Base-by-base conservation (phyloP, 2,888 invertebrate genomes). In the Spialia ferax region DNA sequence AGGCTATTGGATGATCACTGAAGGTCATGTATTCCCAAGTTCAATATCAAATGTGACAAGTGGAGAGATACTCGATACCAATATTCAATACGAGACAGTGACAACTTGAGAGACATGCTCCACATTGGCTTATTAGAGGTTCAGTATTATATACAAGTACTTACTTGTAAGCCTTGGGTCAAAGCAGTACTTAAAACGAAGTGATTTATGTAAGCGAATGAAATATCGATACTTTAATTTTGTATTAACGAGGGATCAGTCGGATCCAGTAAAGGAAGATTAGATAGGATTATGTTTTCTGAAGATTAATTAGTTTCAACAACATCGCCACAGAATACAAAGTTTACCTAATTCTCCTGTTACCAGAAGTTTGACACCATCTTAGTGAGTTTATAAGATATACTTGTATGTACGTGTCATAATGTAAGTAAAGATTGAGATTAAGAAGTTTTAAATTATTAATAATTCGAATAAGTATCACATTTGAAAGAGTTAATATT, bases 201-300 rank as follows among this genome's bases (percentile, higher is more conserved):
- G 10, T 11, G 1, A 20, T 8, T 22, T 48, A 13, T 52, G 52
- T 20, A n/a, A 23, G 52, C 52, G n/a, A 52, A 52, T n/a, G 22
- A n/a, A 52, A n/a, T 23, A 23, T 52, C 23, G 52, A 52, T 50
- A 48, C 48, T 22, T 52, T 52, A n/a, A 52, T 52, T 52, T 26
- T 10, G 23, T 23, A 26, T n/a, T 52, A 22, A 26, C 52, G n/a
- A 26, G n/a, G 52, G 52, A 52, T 52, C n/a, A 52, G 11, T 7
- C 13, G 48, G 52, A 20, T 52, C 23, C 4, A 26, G 42, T 42
- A 42, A 52, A 23, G 52, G 22, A n/a, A 20, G 52, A 52, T 52
- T 23, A 22, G 23, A 52, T 2, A 7, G 10, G 52, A 52, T 52
- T 52, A 52, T 52, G 52, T 52, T 52, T 8, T 52, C 23, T n/a